Evolutionary conservation across 2,113 vertebrate species (phyloP).

Genomic region (Cygnus atratus): DNA sequence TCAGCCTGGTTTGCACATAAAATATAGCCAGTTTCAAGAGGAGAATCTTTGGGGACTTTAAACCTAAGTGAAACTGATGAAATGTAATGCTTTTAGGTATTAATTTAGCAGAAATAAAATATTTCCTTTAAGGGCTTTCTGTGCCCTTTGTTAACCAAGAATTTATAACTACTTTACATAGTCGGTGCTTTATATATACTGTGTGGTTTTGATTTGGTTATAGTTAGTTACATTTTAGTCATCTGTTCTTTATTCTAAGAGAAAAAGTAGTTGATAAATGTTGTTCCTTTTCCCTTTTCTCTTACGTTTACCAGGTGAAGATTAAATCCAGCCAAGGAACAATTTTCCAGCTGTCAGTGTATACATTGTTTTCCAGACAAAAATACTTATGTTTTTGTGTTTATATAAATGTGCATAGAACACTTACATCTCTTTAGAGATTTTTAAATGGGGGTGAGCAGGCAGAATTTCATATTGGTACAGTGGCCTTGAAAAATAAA

Average conservation of each 20-base stretch:
- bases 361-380: neutral
- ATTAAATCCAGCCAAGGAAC: slow-evolving; percentile 33
- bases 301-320: neutral
- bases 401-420: neutral
- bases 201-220: slow-evolving; percentile 29
- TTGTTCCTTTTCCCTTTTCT: neutral
- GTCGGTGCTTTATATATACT: neutral
- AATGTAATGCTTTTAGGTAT: slow-evolving; percentile 64
- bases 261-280: slow-evolving; percentile 10
- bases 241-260: slow-evolving; percentile 1
- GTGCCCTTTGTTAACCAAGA: slow-evolving; percentile 64
- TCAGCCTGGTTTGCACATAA: slow-evolving; percentile 78
- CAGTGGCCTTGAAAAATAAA: neutral
- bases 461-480: neutral
- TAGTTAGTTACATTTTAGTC: slow-evolving; percentile 38
- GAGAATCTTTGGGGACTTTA: slow-evolving; percentile 65
- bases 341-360: slow-evolving; percentile 27
- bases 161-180: slow-evolving; percentile 48
- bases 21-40: slow-evolving; percentile 76
- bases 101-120: slow-evolving; percentile 71
- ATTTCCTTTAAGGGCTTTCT: slow-evolving; percentile 61
- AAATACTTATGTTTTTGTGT: neutral
- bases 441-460: neutral
- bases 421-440: neutral
- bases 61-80: slow-evolving; percentile 73